A percentile compares a stretch with the other conserved stretches of the same genome.
Evolutionary conservation across 2,113 vertebrate genomes (phyloP).

Genomic region (Onychostoma macrolepis): DNA sequence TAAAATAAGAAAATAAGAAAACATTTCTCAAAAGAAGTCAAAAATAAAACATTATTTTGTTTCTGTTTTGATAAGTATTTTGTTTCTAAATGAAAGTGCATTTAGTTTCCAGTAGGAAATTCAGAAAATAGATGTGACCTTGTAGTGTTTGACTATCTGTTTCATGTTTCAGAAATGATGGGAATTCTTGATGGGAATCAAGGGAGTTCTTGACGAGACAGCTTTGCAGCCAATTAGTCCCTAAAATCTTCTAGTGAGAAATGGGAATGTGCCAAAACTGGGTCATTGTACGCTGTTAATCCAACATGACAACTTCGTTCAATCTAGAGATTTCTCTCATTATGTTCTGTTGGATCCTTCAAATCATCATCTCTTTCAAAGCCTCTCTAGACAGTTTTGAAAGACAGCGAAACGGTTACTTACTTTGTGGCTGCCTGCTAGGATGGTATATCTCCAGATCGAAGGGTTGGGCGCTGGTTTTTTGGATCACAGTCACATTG

Average conservation of each 20-base stretch:
- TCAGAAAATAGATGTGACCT: background rate
- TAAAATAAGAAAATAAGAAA: too few relatives aligned
- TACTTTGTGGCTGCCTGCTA: constrained; percentile 87
- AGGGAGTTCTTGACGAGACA: constrained; percentile 15
- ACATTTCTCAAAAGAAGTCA: too few relatives aligned
- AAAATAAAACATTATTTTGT: background rate
- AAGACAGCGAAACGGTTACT: constrained; percentile 37
- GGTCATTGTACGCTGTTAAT: constrained; percentile 16
- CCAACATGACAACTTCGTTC: constrained; percentile 19
- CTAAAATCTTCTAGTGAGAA: constrained; percentile 19
- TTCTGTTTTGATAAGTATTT: background rate
- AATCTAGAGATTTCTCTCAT: constrained; percentile 4
- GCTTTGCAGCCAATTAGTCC: constrained; percentile 38
- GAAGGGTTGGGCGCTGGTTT: constrained; percentile 89
- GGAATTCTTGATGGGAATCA: constrained; percentile 15
- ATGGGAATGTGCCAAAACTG: constrained; percentile 18
- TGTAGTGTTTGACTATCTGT: background rate
- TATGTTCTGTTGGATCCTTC: constrained; percentile 2
- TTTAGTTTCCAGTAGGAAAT: background rate
- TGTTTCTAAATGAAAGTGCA: background rate
- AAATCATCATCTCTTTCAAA: constrained; percentile 17
- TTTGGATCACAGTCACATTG: constrained; percentile 89
- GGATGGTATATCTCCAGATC: constrained; percentile 89
- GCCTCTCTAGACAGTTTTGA: constrained; percentile 4
- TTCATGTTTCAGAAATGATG: background rate